Conservation (phyloP, 2,888 invertebrate genomes). For the Pemphredon lugubris region DNA sequence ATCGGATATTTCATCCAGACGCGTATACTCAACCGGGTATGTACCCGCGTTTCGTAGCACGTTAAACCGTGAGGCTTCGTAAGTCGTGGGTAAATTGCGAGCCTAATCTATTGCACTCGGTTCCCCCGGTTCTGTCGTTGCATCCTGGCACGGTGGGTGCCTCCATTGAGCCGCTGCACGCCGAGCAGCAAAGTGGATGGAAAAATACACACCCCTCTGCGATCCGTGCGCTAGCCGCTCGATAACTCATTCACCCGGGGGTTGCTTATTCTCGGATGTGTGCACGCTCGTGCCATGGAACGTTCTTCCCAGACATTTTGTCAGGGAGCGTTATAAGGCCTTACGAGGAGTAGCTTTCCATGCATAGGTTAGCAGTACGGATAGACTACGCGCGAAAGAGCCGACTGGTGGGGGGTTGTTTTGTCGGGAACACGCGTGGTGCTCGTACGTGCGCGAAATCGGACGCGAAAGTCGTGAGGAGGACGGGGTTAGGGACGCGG, state of each 20-base stretch:
- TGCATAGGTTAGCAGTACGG: slow-evolving; percentile 73
- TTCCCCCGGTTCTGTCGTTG: too few species aligned
- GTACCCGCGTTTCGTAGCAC: too few species aligned
- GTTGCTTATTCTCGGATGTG: slow-evolving; percentile 20
- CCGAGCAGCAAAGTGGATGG: too few species aligned
- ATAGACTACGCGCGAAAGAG: slow-evolving; percentile 36
- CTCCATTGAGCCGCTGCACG: too few species aligned
- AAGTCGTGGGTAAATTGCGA: too few species aligned
- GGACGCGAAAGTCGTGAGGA: slow-evolving; percentile 2
- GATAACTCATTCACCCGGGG: slow-evolving; percentile 28
- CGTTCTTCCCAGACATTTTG: slow-evolving; percentile 45
- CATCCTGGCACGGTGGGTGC: too few species aligned
- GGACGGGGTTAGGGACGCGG: not conserved
- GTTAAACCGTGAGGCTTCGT: too few species aligned
- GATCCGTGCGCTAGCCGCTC: slow-evolving; percentile 21
- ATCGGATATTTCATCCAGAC: too few species aligned
- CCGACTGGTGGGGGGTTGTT: slow-evolving; percentile 35
- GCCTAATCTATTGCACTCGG: too few species aligned
- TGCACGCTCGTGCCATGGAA: slow-evolving; percentile 15
- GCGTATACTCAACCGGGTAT: too few species aligned
- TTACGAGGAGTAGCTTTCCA: slow-evolving; percentile 60
- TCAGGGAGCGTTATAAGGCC: slow-evolving; percentile 45
- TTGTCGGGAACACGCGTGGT: slow-evolving; percentile 35
- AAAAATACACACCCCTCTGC: not conserved
- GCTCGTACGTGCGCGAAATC: slow-evolving; percentile 7